phyloP scores from a whole-genome alignment of 2,113 vertebrate genomes.

The Nestor notabilis region DNA sequence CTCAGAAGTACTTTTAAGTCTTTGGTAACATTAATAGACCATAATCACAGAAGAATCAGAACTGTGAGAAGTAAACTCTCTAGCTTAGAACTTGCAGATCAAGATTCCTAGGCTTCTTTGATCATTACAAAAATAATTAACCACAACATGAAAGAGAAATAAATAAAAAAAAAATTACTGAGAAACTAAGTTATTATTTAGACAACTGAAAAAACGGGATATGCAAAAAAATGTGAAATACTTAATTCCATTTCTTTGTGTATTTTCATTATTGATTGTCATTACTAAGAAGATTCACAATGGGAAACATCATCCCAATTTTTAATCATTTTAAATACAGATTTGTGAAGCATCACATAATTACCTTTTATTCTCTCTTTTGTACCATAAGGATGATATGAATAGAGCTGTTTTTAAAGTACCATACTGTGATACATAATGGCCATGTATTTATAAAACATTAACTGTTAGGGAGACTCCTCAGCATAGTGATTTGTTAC shows the following conservation, averaged over 20 bases:
- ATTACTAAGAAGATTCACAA: constrained; percentile 6
- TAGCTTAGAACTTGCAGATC: not conserved
- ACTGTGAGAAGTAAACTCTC: not conserved
- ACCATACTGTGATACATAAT: not conserved
- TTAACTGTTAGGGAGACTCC: not conserved
- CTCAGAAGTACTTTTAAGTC: not conserved
- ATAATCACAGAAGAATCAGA: not conserved
- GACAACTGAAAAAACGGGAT: not conserved
- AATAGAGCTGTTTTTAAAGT: constrained; percentile 24
- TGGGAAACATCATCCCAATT: not conserved
- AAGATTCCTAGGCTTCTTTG: not conserved
- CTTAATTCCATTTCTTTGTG: not conserved
- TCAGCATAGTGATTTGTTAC: not conserved
- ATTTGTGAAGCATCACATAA: constrained; percentile 14
- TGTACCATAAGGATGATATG: not conserved
- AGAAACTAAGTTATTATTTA: not conserved
- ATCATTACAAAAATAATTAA: constrained; percentile 14
- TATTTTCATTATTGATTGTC: not conserved
- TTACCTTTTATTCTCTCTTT: constrained; percentile 15
- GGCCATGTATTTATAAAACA: constrained; percentile 24
- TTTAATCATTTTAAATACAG: constrained; percentile 38
- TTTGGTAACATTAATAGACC: not conserved
- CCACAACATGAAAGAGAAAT: not conserved
- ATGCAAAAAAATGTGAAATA: not conserved
- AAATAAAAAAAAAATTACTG: not conserved